Conservation (phyloP, 1,140 invertebrate genomes). For the Asbolus verrucosus region DNA sequence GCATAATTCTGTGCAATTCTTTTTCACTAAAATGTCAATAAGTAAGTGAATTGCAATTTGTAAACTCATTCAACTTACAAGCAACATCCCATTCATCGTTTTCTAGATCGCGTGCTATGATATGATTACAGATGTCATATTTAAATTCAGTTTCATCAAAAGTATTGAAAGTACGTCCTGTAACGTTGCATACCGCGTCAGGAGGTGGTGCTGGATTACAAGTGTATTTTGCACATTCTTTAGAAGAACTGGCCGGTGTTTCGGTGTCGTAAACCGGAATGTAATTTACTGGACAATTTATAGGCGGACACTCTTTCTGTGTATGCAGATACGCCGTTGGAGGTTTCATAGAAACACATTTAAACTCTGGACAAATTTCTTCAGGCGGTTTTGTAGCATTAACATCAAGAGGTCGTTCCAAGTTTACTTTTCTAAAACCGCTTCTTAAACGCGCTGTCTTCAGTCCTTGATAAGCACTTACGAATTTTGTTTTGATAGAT, state of each 20-base stretch:
- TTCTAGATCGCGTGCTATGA: slow-evolving; percentile 76
- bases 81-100: slow-evolving; percentile 75
- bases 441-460: too few relatives aligned
- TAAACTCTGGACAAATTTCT: slow-evolving; percentile 68
- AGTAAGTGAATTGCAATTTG: slow-evolving; percentile 12
- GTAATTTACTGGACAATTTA: slow-evolving; percentile 71
- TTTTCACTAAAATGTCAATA: slow-evolving; percentile 71
- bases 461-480: too few relatives aligned
- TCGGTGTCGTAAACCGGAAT: slow-evolving; percentile 57
- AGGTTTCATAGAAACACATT: slow-evolving; percentile 66
- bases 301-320: slow-evolving; percentile 67
- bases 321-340: slow-evolving; percentile 60
- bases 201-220: slow-evolving; percentile 73
- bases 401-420: too few relatives aligned
- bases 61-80: slow-evolving; percentile 67
- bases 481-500: too few relatives aligned
- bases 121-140: slow-evolving; percentile 84
- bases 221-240: slow-evolving; percentile 65
- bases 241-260: background rate
- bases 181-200: slow-evolving; percentile 78
- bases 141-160: slow-evolving; percentile 83
- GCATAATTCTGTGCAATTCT: slow-evolving; percentile 70
- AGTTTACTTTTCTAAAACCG: too few relatives aligned
- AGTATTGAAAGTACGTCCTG: slow-evolving; percentile 79
- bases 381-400: slow-evolving; percentile 53